phyloP scores from a whole-genome alignment of 1,140 invertebrate genomes.

The Drosophila virilis region DNA sequence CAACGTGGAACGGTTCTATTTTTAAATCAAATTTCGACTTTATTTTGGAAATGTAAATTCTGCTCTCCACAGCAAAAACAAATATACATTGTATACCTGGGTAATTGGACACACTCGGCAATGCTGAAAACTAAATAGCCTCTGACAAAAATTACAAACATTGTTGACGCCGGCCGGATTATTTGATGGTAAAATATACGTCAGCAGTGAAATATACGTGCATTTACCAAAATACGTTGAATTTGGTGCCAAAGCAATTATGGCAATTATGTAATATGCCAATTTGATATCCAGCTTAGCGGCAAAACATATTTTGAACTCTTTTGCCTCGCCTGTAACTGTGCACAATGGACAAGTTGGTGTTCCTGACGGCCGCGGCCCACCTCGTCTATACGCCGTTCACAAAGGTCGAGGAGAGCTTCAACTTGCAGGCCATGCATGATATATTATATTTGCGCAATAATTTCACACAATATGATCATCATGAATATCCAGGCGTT shows the following conservation, averaged over 20 bases:
- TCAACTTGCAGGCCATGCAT: constrained; percentile 99
- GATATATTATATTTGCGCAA: constrained; percentile 95
- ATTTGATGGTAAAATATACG: constrained; percentile 23
- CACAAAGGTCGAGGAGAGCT: constrained; percentile 99
- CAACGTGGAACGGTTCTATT: constrained; percentile 73
- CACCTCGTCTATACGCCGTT: constrained; percentile 96
- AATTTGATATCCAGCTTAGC: constrained; percentile 28
- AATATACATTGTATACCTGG: constrained; percentile 13
- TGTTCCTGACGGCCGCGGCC: constrained; percentile 88
- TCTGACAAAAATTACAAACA: constrained; percentile 8
- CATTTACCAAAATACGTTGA: constrained; percentile 34
- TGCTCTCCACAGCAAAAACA: constrained; percentile 38
- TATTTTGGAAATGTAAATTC: constrained; percentile 69
- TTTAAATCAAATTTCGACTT: constrained; percentile 67
- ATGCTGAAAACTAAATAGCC: constrained; percentile 18
- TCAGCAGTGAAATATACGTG: constrained; percentile 37
- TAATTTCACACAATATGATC: constrained; percentile 97
- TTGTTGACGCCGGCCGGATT: constrained; percentile 27
- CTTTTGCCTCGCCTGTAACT: not conserved
- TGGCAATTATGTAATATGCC: constrained; percentile 67
- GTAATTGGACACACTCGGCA: constrained; percentile 11
- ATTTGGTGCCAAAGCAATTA: constrained; percentile 44
- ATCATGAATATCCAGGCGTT: constrained; percentile 98
- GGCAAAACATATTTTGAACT: constrained; percentile 17
- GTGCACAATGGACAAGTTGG: constrained; percentile 84